phyloP scores from a whole-genome alignment of 30 jellyfish, hydroid and myxozoan species.

The Aurelia sp. region DNA sequence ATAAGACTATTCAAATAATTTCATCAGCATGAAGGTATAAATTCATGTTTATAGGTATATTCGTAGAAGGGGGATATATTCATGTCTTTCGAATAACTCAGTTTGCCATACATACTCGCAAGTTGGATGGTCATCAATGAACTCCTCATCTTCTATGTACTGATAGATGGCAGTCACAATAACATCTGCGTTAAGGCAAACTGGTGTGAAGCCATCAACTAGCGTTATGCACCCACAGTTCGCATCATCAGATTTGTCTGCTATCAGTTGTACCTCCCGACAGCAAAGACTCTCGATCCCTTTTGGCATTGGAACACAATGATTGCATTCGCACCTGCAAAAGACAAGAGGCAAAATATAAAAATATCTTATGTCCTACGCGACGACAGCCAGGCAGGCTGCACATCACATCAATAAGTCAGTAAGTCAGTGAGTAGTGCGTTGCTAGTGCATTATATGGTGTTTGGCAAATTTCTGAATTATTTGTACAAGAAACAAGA shows the following conservation, averaged over 20 bases:
- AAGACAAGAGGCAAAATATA: neutral
- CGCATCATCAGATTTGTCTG: too few relatives aligned
- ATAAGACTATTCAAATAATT: too few relatives aligned
- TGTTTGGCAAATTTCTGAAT: too few relatives aligned
- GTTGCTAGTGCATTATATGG: too few relatives aligned
- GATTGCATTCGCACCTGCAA: constrained; percentile 8
- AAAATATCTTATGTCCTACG: neutral
- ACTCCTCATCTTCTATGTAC: constrained; percentile 54
- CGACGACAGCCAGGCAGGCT: neutral
- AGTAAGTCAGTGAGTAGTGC: too few relatives aligned
- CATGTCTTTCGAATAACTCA: too few relatives aligned
- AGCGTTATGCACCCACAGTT: constrained; percentile 39
- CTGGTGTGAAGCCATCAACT: constrained; percentile 34
- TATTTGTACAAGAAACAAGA: too few relatives aligned
- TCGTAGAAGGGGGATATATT: too few relatives aligned
- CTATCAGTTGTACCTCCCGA: constrained; percentile 11
- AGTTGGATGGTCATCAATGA: constrained; percentile 42
- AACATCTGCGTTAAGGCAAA: constrained; percentile 29
- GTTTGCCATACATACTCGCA: constrained; percentile 2
- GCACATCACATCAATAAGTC: neutral
- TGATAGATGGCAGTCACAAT: constrained; percentile 41
- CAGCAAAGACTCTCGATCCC: constrained; percentile 34
- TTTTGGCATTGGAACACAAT: constrained; percentile 26
- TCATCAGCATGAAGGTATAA: too few relatives aligned
- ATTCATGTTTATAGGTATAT: too few relatives aligned